phyloP scores from a whole-genome alignment of 2,113 vertebrate genomes.

The Leucopsar rothschildi region DNA sequence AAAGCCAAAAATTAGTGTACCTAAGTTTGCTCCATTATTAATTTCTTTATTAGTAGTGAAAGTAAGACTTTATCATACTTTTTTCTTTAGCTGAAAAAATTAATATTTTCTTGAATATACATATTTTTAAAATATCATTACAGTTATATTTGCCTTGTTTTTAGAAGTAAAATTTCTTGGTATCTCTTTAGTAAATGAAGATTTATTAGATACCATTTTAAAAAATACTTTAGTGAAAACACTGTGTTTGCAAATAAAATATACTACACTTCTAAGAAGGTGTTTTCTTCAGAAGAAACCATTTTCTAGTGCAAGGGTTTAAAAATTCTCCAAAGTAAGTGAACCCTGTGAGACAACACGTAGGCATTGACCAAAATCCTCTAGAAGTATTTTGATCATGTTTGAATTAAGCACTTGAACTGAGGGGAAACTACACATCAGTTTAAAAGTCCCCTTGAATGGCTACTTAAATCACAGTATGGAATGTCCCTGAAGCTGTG shows the following conservation, averaged over 20 bases:
- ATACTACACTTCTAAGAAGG: not conserved
- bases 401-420: not conserved
- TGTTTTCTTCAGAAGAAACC: not conserved
- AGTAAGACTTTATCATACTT: not conserved
- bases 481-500: not conserved
- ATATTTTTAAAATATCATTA: not conserved
- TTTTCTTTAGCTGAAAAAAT: not conserved
- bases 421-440: not conserved
- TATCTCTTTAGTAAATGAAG: not conserved
- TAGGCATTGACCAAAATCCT: not conserved
- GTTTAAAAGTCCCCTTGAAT: not conserved
- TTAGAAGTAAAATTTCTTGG: not conserved
- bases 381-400: not conserved
- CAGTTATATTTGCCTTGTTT: not conserved
- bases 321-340: not conserved
- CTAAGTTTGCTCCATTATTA: not conserved
- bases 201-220: not conserved
- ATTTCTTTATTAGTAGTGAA: not conserved
- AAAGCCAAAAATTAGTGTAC: not conserved
- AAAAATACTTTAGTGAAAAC: not conserved
- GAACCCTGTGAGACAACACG: accelerated
- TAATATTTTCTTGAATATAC: not conserved
- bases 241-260: not conserved
- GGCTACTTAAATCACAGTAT: not conserved
- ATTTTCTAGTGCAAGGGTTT: not conserved